phyloP scores from a whole-genome alignment of 2,113 vertebrate species.

The Perca fluviatilis region DNA sequence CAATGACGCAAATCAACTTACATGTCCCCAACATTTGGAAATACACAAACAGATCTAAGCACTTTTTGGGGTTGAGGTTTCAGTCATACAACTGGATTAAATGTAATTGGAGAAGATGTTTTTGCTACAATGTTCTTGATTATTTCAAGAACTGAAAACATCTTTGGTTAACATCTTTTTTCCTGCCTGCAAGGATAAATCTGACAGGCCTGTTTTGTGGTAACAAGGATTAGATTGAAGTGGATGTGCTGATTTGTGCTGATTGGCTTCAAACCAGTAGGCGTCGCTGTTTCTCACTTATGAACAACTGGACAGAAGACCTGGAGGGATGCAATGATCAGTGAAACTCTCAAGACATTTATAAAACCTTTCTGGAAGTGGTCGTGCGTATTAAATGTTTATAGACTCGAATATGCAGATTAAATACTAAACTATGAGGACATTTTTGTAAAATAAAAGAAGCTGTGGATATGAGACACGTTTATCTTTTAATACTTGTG shows the following conservation, averaged over 20 bases:
- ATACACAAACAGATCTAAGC: slow-evolving; percentile 2
- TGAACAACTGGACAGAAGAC: slow-evolving; percentile 23
- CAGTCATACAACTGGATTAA: slow-evolving; percentile 10
- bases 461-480: not conserved
- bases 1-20: slow-evolving; percentile 3
- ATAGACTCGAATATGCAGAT: not conserved
- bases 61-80: slow-evolving; percentile 1
- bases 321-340: slow-evolving; percentile 17
- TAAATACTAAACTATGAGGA: not conserved
- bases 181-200: slow-evolving; percentile 35
- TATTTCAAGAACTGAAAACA: slow-evolving; percentile 27
- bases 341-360: slow-evolving; percentile 3
- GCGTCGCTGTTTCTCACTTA: slow-evolving; percentile 64
- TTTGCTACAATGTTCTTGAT: slow-evolving; percentile 7
- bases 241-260: not conserved
- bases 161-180: slow-evolving; percentile 3
- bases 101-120: slow-evolving; percentile 14
- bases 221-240: not conserved
- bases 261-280: slow-evolving; percentile 8
- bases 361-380: not conserved
- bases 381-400: not conserved
- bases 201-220: slow-evolving; percentile 18
- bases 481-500: slow-evolving; percentile 17
- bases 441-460: not conserved
- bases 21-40: not conserved